Base-by-base conservation (phyloP, 2,888 invertebrate species). In the Yponomeuta sedellus region DNA sequence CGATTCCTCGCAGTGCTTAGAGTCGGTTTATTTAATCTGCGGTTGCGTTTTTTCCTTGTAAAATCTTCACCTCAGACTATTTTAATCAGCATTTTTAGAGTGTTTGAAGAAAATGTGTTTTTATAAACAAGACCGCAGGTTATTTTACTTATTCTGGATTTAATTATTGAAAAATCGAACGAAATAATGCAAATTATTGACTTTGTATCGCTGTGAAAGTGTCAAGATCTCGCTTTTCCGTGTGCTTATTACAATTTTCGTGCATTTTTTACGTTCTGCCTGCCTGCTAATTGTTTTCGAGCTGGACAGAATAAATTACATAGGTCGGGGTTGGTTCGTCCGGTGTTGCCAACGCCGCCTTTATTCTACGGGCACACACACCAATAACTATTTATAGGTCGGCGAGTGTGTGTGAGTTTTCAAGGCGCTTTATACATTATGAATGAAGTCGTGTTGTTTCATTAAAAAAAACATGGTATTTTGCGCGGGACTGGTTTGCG, bases 381-480 rank as follows among this genome's bases (percentile, higher is more conserved):
- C 59, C 44, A 52, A 52, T 20, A 22, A n/a, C 25, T 83, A 83
- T 83, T 80, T 79, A 78, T 81, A 79, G 76, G 73, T 65, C 61
- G 66, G 65, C 77, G 71, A 70, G 72, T 76, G 71, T 78, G 76
- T 75, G 75, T 79, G 76, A 73, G 79, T 80, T 82, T 83, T 78
- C 81, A 83, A 82, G 78, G 77, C 79, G 75, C 79, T 80, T 82
- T 78, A 86, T 89, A 86, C 85, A 90, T 87, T 88, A 88, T 90
- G 90, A 90, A 90, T 90, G 90, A 87, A 89, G 88, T 81, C 79
- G 79, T 77, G 81, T 81, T 82, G 83, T 81, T 85, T 78, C 40
- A 73, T 85, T 81, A 82, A 82, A 83, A 82, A 83, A 83, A 85
- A 83, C 44, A 85, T 81, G 77, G 84, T 84, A 85, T 86, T 82